These are phyloP conservation scores for Caenorhabditis tropicalis DNA, from an alignment of 1,140 invertebrate genomes.

Conservation along the genomic window DNA sequence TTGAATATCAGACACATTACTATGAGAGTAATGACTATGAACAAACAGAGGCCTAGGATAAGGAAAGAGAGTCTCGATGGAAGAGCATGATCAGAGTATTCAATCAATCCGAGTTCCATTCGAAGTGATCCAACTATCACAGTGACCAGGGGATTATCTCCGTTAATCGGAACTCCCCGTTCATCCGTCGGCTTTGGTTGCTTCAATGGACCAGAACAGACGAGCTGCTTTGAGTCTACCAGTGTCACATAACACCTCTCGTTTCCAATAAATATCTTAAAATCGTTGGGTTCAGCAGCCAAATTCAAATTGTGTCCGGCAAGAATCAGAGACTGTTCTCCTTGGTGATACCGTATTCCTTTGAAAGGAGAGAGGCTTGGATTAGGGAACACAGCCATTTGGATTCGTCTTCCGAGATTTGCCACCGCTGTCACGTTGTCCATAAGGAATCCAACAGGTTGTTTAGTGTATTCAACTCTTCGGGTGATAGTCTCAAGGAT, in stretches of 20 bases:
- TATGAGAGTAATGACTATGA: not conserved
- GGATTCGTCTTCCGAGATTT: slow-evolving; percentile 84
- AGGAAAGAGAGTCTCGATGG: not conserved
- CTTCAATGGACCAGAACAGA: slow-evolving; percentile 75
- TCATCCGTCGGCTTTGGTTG: slow-evolving; percentile 84
- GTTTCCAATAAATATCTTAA: slow-evolving; percentile 83
- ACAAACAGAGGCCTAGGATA: not conserved
- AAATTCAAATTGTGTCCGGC: slow-evolving; percentile 76
- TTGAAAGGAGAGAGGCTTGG: slow-evolving; percentile 88
- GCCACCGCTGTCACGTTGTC: slow-evolving; percentile 88
- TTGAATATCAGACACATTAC: slow-evolving; percentile 43
- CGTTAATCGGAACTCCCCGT: slow-evolving; percentile 81
- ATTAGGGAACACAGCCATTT: slow-evolving; percentile 88
- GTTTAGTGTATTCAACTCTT: slow-evolving; percentile 44
- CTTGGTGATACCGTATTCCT: slow-evolving; percentile 80
- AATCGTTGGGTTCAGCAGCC: slow-evolving; percentile 64
- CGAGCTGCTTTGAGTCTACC: slow-evolving; percentile 76
- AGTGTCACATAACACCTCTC: slow-evolving; percentile 91
- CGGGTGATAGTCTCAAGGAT: slow-evolving; percentile 9
- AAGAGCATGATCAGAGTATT: not conserved
- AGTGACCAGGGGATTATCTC: slow-evolving; percentile 83
- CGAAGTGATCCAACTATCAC: slow-evolving; percentile 87
- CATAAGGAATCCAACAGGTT: slow-evolving; percentile 84
- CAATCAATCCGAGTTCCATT: slow-evolving; percentile 78
- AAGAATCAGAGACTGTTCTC: slow-evolving; percentile 92